Conservation (phyloP, 2,888 invertebrate genomes). For the Tuberolachnus salignus region DNA sequence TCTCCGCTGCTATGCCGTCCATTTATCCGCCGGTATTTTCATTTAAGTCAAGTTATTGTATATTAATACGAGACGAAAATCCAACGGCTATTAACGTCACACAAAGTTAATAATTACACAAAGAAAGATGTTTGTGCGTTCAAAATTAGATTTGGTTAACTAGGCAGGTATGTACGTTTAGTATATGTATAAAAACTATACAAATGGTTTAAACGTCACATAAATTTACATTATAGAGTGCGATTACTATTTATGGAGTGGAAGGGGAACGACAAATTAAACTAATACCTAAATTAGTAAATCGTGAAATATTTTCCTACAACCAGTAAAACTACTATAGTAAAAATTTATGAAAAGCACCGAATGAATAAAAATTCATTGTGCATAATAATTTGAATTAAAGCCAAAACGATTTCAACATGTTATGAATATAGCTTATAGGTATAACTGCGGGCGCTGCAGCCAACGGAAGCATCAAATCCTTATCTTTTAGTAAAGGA, state of each 20-base stretch:
- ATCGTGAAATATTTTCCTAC: not conserved
- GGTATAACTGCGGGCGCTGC: no score
- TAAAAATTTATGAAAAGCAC: not conserved
- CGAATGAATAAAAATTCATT: not conserved
- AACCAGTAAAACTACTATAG: no score
- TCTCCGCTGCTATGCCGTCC: not conserved
- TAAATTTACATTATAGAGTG: not conserved
- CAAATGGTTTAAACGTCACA: conserved; percentile 5
- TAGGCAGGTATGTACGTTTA: not conserved
- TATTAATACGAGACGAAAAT: conserved; percentile 18
- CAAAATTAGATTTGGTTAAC: conserved; percentile 30
- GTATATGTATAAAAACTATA: not conserved
- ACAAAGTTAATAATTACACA: conserved; percentile 18
- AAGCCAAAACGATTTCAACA: not conserved
- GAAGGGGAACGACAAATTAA: not conserved
- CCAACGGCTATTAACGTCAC: conserved; percentile 13
- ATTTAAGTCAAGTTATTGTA: not conserved
- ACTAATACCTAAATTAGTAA: not conserved
- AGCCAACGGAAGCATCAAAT: no score
- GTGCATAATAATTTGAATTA: conserved; percentile 13
- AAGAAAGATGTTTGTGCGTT: conserved; percentile 20
- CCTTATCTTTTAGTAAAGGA: not conserved
- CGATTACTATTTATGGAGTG: not conserved
- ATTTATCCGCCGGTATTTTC: conserved; percentile 12
- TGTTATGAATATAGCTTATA: conserved; percentile 2